Evolutionary conservation across 2,113 vertebrate genomes (phyloP).

Genomic region (Dipodomys ordii): DNA sequence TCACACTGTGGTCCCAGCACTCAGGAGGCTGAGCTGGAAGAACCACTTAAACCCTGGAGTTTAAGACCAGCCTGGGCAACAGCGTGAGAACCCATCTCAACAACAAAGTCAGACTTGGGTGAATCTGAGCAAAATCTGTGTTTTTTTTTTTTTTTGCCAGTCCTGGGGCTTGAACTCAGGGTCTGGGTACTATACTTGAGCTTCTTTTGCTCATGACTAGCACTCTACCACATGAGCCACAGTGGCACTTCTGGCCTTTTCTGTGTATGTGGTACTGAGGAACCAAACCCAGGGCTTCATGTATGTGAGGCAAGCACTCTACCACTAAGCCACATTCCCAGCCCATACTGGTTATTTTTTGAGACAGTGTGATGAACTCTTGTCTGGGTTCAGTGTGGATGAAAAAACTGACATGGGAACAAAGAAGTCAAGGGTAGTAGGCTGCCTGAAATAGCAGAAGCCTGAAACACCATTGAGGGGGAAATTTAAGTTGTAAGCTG

Average conservation of each 20-base stretch:
- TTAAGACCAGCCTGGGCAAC: not conserved
- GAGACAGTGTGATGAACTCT: no score
- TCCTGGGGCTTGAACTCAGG: not conserved
- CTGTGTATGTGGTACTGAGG: no score
- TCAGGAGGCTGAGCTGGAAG: not conserved
- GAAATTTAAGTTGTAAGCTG: not conserved
- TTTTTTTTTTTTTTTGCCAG: not conserved
- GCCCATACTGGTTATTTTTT: no score
- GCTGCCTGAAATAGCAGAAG: not conserved
- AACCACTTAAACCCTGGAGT: not conserved
- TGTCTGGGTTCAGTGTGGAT: not conserved
- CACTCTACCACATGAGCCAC: no score
- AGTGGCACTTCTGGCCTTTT: no score
- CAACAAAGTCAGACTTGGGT: not conserved
- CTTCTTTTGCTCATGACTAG: no score
- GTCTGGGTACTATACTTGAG: no score
- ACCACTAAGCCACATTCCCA: no score
- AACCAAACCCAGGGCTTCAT: no score
- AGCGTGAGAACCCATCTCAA: not conserved
- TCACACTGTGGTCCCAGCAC: not conserved
- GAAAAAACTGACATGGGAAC: not conserved
- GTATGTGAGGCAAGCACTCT: no score
- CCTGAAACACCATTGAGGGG: not conserved
- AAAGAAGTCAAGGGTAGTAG: not conserved
- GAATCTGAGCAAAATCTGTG: not conserved